phyloP scores from a whole-genome alignment of 1,140 invertebrate species.

The Zaprionus africanus region DNA sequence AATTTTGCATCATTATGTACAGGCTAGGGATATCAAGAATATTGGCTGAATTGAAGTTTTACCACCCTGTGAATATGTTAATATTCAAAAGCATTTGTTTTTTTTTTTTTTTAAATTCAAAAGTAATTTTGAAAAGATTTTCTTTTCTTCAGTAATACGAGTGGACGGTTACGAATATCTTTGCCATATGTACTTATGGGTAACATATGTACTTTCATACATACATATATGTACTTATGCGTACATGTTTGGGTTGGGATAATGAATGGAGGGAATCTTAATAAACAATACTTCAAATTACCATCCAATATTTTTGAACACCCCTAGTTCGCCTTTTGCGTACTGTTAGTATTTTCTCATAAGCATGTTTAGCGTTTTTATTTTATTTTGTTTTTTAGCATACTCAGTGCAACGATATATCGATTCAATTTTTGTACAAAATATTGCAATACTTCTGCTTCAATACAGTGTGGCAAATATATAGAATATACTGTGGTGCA shows the following conservation, averaged over 20 bases:
- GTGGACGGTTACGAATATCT: too few species aligned
- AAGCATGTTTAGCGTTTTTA: slow-evolving; percentile 1
- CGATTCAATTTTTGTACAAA: slow-evolving; percentile 42
- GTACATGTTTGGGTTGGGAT: too few species aligned
- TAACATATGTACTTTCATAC: too few species aligned
- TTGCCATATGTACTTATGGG: too few species aligned
- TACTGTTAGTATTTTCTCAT: not conserved
- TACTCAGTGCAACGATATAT: slow-evolving; percentile 10
- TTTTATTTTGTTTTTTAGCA: not conserved
- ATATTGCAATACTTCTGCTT: slow-evolving; percentile 21
- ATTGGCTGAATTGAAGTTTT: not conserved
- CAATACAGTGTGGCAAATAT: not conserved
- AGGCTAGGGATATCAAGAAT: not conserved
- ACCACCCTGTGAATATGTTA: not conserved
- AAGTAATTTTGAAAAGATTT: not conserved
- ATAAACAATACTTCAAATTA: not conserved
- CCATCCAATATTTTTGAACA: not conserved
- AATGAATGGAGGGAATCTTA: too few species aligned
- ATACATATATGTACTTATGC: too few species aligned
- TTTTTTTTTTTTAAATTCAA: not conserved
- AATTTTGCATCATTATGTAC: slow-evolving; percentile 1
- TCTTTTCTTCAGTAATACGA: not conserved
- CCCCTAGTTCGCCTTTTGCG: not conserved
- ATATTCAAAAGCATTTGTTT: too few species aligned
- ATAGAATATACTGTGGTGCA: slow-evolving; percentile 21